Base-by-base conservation (phyloP, 2,797 vertebrate genomes). In the Buphagus erythrorhynchus region DNA sequence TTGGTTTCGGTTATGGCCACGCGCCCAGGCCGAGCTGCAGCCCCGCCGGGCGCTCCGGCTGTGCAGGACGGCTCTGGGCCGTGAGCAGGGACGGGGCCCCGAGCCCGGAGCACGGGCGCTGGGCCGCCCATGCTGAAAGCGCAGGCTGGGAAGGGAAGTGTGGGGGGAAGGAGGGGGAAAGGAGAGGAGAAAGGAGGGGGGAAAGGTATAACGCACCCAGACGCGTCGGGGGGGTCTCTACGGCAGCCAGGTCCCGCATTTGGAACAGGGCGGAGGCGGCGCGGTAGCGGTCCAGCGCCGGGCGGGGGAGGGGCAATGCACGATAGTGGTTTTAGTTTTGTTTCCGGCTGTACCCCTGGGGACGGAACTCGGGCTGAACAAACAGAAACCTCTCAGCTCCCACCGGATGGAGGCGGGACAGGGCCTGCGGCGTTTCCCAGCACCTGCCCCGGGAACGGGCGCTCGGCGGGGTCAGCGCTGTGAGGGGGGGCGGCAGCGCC, bases 171-270 rank as follows among this genome's bases (percentile, higher is more conserved):
- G 5, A 13, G 12, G 7, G 38, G 5, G 22, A 14, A 54, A n/a
- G 51, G 16, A 28, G 6, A 10, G 55, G 17, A 13, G 31, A 14
- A 36, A 46, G 57, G 7, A 24, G 11, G 7, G 35, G 6, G 7
- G 9, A 54, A 77, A 86, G 18, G 36, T 20, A 29, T 3, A 86
- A 97, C 94, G 90, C 90, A 96, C 96, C 94, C 61, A 18, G 16
- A 61, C 31, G 9, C n/a, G 5, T 11, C 36, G 12, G 20, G 54
- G 3, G 72, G 0, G 6, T 38, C 83, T 75, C 62, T 18, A 6
- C 29, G 0, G 61, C 86, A 43, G 25, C 18, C 48, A 11, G 3
- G 35, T 88, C 79, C 82, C 15, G 20, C 72, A 7, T 0, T 5
- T 3, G 26, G 4, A 69, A 8, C 20, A 22, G 46, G 16, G 46